phyloP scores from a whole-genome alignment of 2,888 invertebrate species.

The Sisyra nigra region DNA sequence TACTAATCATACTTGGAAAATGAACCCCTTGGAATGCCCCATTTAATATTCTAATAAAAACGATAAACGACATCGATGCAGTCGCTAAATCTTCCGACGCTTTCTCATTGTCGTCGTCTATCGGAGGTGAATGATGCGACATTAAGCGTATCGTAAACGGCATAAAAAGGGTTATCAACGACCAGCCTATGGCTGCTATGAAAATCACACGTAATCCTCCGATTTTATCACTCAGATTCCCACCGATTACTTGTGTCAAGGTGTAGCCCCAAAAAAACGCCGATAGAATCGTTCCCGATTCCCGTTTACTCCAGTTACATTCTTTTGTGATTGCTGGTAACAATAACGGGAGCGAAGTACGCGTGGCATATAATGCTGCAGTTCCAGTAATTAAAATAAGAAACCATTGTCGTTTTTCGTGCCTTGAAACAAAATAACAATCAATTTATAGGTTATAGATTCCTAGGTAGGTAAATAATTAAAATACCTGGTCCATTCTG shows the following conservation, averaged over 20 bases:
- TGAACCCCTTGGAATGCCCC: conserved; percentile 52
- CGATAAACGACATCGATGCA: conserved; percentile 35
- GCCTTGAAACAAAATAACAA: conserved; percentile 19
- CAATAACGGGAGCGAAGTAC: conserved; percentile 48
- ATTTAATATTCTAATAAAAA: conserved; percentile 40
- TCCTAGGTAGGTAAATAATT: not conserved
- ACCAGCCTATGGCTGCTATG: conserved; percentile 42
- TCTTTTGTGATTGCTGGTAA: conserved; percentile 44
- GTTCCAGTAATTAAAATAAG: conserved; percentile 42
- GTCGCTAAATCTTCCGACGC: no score
- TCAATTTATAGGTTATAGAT: not conserved
- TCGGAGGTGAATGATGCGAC: conserved; percentile 12
- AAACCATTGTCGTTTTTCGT: conserved; percentile 40
- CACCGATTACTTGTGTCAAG: conserved; percentile 40
- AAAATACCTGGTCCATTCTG: conserved; percentile 7
- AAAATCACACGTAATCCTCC: conserved; percentile 49
- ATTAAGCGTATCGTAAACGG: conserved; percentile 33
- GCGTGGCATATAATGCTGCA: conserved; percentile 44
- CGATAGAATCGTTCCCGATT: conserved; percentile 50
- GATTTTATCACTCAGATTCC: conserved; percentile 38
- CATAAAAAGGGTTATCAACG: conserved; percentile 34
- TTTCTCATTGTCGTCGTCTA: conserved; percentile 19
- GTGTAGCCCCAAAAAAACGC: conserved; percentile 64
- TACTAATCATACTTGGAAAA: conserved; percentile 51
- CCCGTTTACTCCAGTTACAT: conserved; percentile 48